Conservation (phyloP, 2,113 vertebrate genomes). For the Peucedramus taeniatus region DNA sequence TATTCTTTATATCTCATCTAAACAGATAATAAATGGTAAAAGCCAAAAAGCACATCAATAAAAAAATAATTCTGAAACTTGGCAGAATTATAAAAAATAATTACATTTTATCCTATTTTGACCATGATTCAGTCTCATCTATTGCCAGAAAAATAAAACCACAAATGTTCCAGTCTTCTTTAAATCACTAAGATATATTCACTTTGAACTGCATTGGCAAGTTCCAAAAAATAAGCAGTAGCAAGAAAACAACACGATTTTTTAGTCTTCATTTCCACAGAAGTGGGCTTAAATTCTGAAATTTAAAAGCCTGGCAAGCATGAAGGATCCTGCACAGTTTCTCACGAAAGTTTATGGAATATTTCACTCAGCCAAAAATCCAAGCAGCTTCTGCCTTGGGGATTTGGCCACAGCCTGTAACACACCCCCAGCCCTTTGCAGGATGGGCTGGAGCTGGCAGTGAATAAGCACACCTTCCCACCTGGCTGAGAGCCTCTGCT, state of each 20-base stretch:
- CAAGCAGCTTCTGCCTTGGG: background rate
- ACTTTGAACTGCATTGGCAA: background rate
- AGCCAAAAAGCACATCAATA: constrained; percentile 38
- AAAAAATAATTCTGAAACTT: constrained; percentile 44
- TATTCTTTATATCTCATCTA: constrained; percentile 30
- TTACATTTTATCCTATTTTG: constrained; percentile 38
- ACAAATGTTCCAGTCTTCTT: background rate
- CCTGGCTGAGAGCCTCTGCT: background rate
- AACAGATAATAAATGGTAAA: constrained; percentile 41
- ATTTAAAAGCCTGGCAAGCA: background rate
- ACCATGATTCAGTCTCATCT: constrained; percentile 7
- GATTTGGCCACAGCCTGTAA: background rate
- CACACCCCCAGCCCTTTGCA: background rate
- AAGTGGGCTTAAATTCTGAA: background rate
- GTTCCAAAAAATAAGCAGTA: background rate
- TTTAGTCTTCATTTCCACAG: background rate
- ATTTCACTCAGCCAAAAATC: background rate
- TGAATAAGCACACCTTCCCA: background rate
- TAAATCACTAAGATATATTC: background rate
- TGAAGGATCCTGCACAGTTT: background rate
- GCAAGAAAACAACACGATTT: background rate
- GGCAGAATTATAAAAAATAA: constrained; percentile 32
- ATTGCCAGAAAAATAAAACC: constrained; percentile 25
- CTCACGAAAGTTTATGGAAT: background rate
- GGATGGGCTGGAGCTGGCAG: background rate